Conservation (phyloP, 2,113 vertebrate species). For the Vidua macroura region DNA sequence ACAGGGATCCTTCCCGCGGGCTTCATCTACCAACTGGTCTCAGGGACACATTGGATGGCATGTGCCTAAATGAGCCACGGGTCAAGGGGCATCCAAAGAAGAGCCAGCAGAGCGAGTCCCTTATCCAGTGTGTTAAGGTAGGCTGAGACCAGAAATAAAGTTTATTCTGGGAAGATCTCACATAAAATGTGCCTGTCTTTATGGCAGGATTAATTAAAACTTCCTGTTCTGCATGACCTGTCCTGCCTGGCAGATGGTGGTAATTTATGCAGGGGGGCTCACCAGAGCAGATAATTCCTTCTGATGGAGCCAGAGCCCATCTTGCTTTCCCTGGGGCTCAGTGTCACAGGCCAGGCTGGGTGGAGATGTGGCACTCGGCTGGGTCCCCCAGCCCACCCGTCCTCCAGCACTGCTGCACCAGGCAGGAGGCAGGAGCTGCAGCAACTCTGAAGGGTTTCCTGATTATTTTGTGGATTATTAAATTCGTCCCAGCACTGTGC, state of each 20-base stretch:
- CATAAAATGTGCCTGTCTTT: not conserved
- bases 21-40: constrained; percentile 39
- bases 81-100: not conserved
- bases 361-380: not conserved
- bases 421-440: not conserved
- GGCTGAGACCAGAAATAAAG: not conserved
- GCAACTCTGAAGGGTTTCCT: not conserved
- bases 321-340: not conserved
- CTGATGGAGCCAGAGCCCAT: not conserved
- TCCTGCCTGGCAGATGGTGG: not conserved
- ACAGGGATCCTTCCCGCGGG: not conserved
- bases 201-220: not conserved
- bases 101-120: constrained; percentile 64
- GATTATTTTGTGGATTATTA: not conserved
- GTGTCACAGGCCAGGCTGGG: not conserved
- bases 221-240: not conserved
- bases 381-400: rapidly evolving
- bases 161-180: rapidly evolving
- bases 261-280: not conserved
- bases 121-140: constrained; percentile 85
- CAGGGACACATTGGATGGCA: constrained; percentile 45
- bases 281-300: not conserved
- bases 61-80: not conserved
- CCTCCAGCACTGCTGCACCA: not conserved
- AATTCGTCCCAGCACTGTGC: not conserved